These are phyloP conservation scores for Turritopsis dohrnii DNA, from an alignment of 30 jellyfish, hydroid and myxozoan genomes.

Conservation along the genomic window DNA sequence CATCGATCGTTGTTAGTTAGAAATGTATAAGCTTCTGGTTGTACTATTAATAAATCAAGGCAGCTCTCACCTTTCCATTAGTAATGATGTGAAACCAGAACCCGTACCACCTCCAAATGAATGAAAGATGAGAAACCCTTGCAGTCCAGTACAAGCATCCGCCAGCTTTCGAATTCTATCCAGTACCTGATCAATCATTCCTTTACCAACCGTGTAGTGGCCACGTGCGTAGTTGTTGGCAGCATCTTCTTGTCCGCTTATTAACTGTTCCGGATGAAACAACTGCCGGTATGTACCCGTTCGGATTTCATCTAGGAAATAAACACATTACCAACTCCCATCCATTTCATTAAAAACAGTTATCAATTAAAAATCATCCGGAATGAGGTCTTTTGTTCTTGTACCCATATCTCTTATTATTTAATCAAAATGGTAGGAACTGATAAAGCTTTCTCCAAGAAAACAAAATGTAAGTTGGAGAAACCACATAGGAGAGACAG, in stretches of 20 bases:
- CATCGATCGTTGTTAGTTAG: not conserved
- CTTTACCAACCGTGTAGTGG: conserved; percentile 86
- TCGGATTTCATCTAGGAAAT: conserved; percentile 77
- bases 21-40: not conserved
- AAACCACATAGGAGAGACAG: not conserved
- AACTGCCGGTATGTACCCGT: conserved; percentile 68
- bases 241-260: conserved; percentile 94
- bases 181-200: conserved; percentile 51
- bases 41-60: not conserved
- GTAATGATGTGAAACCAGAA: conserved; percentile 91
- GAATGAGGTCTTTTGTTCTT: not conserved
- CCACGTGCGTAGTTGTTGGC: conserved; percentile 97
- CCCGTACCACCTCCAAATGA: conserved; percentile 99
- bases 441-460: not conserved
- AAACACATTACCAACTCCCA: not conserved
- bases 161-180: conserved; percentile 90
- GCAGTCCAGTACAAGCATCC: conserved; percentile 90
- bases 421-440: not conserved
- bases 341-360: not conserved
- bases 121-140: conserved; percentile 87
- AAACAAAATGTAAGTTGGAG: not conserved
- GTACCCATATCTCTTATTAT: too few relatives aligned
- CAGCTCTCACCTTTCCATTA: conserved; percentile 53
- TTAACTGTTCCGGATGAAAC: conserved; percentile 90
- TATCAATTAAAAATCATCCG: not conserved